A percentile compares a stretch with the other conserved stretches of the same genome.
Conservation (phyloP, 2,888 invertebrate species). For the Temnothorax unifasciatus region DNA sequence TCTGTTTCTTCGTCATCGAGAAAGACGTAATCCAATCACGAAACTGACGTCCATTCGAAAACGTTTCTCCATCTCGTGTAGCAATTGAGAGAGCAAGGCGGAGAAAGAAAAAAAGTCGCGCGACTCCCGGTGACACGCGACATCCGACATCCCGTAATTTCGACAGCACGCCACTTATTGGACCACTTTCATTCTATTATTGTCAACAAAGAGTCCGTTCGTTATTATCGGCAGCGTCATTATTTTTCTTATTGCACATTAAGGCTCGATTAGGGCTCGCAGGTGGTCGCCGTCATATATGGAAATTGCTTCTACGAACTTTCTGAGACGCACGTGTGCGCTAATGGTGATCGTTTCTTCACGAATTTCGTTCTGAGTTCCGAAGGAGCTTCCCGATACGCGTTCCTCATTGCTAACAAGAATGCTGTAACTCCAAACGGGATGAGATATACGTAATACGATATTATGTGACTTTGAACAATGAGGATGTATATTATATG, state of each 20-base stretch:
- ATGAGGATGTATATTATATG: not conserved
- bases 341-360: constrained; percentile 40
- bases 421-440: not conserved
- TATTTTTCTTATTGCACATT: constrained; percentile 59
- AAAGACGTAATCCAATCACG: constrained; percentile 27
- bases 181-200: constrained; percentile 53
- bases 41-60: constrained; percentile 16
- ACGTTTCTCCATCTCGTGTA: constrained; percentile 24
- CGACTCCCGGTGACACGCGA: constrained; percentile 49
- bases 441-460: not conserved
- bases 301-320: constrained; percentile 54
- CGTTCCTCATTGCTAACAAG: constrained; percentile 15
- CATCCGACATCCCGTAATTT: constrained; percentile 55
- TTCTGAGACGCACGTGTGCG: constrained; percentile 52
- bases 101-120: constrained; percentile 18
- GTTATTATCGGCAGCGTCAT: constrained; percentile 56
- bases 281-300: constrained; percentile 51
- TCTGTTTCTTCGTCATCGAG: constrained; percentile 21
- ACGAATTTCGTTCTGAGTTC: constrained; percentile 22
- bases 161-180: constrained; percentile 33
- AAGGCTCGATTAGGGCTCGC: constrained; percentile 60
- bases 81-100: not conserved
- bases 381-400: constrained; percentile 1
- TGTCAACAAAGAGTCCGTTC: constrained; percentile 52
- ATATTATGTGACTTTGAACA: not conserved